Base-by-base conservation (phyloP, 2,797 vertebrate species). In the Crypturellus tataupa region DNA sequence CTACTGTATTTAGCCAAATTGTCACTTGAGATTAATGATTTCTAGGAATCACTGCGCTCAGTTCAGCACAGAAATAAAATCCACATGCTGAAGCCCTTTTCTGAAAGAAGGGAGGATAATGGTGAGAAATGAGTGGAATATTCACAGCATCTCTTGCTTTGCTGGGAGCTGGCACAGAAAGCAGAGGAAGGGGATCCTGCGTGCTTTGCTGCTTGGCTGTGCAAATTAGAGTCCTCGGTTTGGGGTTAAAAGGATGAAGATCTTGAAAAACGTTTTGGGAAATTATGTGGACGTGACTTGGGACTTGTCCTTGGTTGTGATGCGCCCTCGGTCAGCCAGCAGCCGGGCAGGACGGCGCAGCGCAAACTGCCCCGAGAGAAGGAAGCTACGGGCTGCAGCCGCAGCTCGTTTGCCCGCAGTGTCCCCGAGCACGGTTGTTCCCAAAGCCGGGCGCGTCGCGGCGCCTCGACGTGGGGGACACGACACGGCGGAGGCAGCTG, bases 1-100 rank as follows among this genome's bases (percentile, higher is more conserved):
- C 35, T 51, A n/a, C 68, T 39, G 59, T 69, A 91, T 96, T 95
- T 97, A 84, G 63, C 92, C 69, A 92, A 91, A 95, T 93, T 95
- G 82, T 91, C 79, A 63, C 84, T 95, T 95, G 80, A 91, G 58
- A 87, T 83, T 76, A 85, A 90, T 58, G 89, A 42, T 97, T 97
- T 95, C 91, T 84, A 83, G 70, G 93, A 94, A 72, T 69, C 31
- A n/a, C 31, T n/a, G 19, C 4, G 4, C 55, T 56, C 31, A 31
- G 16, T 16, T 89, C 35, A 35, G 80, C 37, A 49, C 58, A 90
- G 70, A 81, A 92, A 70, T 72, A 62, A n/a, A 80, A 85, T 82
- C 67, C 87, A 76, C 20, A 25, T 21, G 10, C 56, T 80, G 80
- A 85, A 93, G 86, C 24, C 29, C 19, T 72, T 91, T 89, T 13